Evolutionary conservation across 2,888 invertebrate species (phyloP).

Genomic region (Subacronicta megacephala): DNA sequence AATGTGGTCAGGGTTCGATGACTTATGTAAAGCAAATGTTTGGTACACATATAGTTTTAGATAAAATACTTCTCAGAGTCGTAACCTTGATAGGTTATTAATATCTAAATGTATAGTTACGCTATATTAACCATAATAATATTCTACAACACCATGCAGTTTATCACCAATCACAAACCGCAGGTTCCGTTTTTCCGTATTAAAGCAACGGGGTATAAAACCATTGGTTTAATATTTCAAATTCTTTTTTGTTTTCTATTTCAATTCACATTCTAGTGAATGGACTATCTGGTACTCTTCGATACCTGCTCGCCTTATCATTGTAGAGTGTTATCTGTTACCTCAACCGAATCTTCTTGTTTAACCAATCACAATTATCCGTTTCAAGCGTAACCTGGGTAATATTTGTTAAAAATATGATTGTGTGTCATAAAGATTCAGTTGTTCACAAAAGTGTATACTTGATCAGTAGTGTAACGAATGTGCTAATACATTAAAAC

Average conservation of each 20-base stretch:
- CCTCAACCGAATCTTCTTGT: conserved; percentile 65
- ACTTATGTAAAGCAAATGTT: conserved; percentile 18
- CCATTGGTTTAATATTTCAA: conserved; percentile 44
- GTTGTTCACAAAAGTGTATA: conserved; percentile 35
- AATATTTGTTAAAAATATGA: conserved; percentile 47
- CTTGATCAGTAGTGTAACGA: conserved; percentile 39
- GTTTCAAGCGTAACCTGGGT: conserved; percentile 51
- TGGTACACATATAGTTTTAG: conserved; percentile 21
- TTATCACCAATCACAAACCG: conserved; percentile 53
- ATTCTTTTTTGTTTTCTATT: conserved; percentile 15
- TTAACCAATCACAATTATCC: conserved; percentile 59
- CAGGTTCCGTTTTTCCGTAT: conserved; percentile 64
- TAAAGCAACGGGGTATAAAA: conserved; percentile 53
- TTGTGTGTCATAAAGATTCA: conserved; percentile 19
- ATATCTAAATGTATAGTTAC: conserved; percentile 13
- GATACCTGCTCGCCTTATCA: conserved; percentile 60
- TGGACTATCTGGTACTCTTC: conserved; percentile 42
- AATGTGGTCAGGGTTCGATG: conserved; percentile 18
- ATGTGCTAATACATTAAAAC: conserved; percentile 70
- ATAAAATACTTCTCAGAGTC: conserved; percentile 27
- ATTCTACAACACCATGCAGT: conserved; percentile 30
- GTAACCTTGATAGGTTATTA: conserved; percentile 27
- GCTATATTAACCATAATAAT: conserved; percentile 16
- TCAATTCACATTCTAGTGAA: conserved; percentile 21
- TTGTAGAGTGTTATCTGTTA: conserved; percentile 58